Evolutionary conservation across 2,113 vertebrate species (phyloP), one percentile per base, ranked within the genome.

Genomic region (Myotis davidii): DNA sequence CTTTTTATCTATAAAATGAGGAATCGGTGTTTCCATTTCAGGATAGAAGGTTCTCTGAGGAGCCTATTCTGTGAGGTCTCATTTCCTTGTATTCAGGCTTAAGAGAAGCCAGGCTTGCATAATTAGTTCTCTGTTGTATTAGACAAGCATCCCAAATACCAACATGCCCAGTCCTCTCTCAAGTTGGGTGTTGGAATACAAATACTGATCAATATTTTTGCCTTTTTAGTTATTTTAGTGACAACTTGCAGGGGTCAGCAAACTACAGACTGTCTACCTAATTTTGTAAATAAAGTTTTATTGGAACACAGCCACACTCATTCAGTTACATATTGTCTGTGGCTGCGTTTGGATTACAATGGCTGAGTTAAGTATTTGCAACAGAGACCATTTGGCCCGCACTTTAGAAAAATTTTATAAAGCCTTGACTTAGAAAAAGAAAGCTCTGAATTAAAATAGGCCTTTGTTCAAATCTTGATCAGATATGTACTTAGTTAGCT

Each of bases 271-370:
- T 72, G 23, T 67, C 52, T 37, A 23, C 6, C 45, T 95, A 18
- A 34, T 84, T 86, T 96, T 96, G 20, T 79, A 88, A 90, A 93
- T 82, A 73, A 85, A 87, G 12, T 87, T 73, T 92, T 95, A 73
- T 74, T 88, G 52, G 48, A 54, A 95, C 37, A 76, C 14, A 72
- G 17, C 3, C 23, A 64, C 25, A 70, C 27, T 18, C 48, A 50
- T 77, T 85, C 23, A 50, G 27, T 81, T 67, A 27, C 5, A 25
- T 61, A 37, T 42, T 91, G 9, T 74, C 37, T 67, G 1, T 70
- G 37, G n/a, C 52, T 85, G 29, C 81, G 77, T 76, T 39, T 50
- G 42, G 27, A 70, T 25, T 87, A 3, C 18, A 67, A 0, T 39
- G 42, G 39, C 23, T 78, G 42, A 78, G 34, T 13, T 52, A 42